Base-by-base conservation (phyloP, 2,113 vertebrate genomes). In the Austrofundulus limnaeus region DNA sequence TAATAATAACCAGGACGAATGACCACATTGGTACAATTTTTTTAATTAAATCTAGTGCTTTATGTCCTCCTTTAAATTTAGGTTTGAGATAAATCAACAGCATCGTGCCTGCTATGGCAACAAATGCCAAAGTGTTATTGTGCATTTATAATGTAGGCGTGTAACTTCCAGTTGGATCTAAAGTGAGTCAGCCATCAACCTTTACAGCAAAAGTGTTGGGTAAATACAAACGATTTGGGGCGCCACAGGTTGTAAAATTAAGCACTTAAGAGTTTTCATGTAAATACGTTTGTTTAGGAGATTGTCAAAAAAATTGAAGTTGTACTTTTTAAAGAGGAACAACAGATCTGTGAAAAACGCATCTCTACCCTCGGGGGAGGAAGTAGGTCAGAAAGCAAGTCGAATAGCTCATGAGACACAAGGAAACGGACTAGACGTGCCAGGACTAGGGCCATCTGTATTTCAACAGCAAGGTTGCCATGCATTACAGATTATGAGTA, bases 331-430 rank as follows among this genome's bases (percentile, higher is more conserved):
- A 41, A 81, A 74, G 39, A 43, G 62, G 60, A 77, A 71, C 53
- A 56, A 48, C n/a, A 41, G 0, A 41, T 53, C 9, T 45, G 63
- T 54, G 51, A 60, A 56, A 72, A 25, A 66, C 48, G 39, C 38
- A 43, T 49, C 12, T 82, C 53, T 37, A 21, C 45, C 45, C 49
- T 70, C 70, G 13, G 7, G 49, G 61, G 73, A 59, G 76, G 78
- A 82, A 80, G 75, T 45, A 28, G 19, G 46, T 9, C n/a, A 43
- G 41, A 61, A 60, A 74, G 69, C 25, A 60, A 48, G 34, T 25
- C 2, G 17, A 47, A 52, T 20, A 8, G 3, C 6, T 31, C 34
- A 25, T 16, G 31, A 49, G 31, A 42, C 39, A 31, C 45, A 12
- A 47, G 34, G 23, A 31, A 25, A 48, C 5, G 51, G 23, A 63